Base-by-base conservation (phyloP, 2,797 vertebrate genomes). In the Melanotaenia trifasciata region DNA sequence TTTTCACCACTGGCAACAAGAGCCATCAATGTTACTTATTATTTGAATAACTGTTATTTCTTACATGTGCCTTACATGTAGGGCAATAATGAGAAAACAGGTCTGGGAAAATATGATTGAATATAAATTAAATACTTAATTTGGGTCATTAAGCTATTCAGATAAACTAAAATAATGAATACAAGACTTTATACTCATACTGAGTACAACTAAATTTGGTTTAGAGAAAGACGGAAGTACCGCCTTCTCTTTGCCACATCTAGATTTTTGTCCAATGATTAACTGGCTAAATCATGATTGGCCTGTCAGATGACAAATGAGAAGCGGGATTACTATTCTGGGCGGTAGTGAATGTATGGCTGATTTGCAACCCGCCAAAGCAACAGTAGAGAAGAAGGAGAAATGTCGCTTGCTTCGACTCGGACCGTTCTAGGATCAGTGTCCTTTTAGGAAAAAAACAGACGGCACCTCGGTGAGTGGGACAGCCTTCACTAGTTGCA, bases 351-450 rank as follows among this genome's bases (percentile, higher is more conserved):
- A 64, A 54, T 28, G 35, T 74, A 81, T 28, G 79, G 93, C 94
- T 94, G 94, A 94, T 94, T 94, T 93, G 93, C 91, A 94, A 94
- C 91, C 94, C 87, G 94, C 92, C 79, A 90, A 86, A 88, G 91
- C 74, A 59, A 32, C 76, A 86, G 85, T 70, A 61, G 80, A 79
- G 93, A 93, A 86, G 94, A 90, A 93, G 92, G 73, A 56, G 91
- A 93, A 93, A 92, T 92, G 93, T 94, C 93, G 91, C 67, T 86
- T 58, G 24, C 63, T 53, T 78, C 70, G 70, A 74, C 74, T 67
- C 84, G 86, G 88, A 95, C 95, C 94, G 95, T 94, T 96, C 95
- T 80, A 94, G 95, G 95, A 96, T 96, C 95, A 95, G 95, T 91
- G 76, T 70, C 74, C 10, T 84, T 77, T 80, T 90, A 87, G 77